Percentiles rank a stretch among this genome's conserved stretches.
These are phyloP conservation scores for Rhinolophus sinicus DNA, from an alignment of 2,113 vertebrate species.

Conservation along the genomic window DNA sequence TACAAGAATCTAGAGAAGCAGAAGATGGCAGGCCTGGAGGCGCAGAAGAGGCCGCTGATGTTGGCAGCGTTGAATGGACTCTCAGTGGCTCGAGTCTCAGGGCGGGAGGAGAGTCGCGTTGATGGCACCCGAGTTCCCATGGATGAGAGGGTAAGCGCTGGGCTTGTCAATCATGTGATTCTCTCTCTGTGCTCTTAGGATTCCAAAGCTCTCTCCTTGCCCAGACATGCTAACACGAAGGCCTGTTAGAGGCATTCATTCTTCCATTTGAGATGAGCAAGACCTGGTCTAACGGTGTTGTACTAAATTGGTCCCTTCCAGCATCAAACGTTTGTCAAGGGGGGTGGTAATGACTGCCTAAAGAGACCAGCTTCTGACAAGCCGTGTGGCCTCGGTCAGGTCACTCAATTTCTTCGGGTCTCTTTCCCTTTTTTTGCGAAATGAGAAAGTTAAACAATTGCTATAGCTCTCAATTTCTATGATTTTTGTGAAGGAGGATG, in stretches of 20 bases:
- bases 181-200: not conserved
- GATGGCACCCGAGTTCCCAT: conserved; percentile 87
- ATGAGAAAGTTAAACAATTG: not conserved
- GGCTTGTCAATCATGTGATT: not conserved
- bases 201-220: not conserved
- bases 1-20: conserved; percentile 97
- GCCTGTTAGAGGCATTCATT: not conserved
- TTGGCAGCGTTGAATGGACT: conserved; percentile 96
- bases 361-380: not conserved
- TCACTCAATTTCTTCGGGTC: not conserved
- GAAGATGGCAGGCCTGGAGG: conserved; percentile 96
- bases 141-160: conserved; percentile 93
- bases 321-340: not conserved
- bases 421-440: not conserved
- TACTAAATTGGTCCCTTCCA: not conserved
- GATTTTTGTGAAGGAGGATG: not conserved
- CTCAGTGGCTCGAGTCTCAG: conserved; percentile 92
- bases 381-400: not conserved
- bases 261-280: not conserved
- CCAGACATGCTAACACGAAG: not conserved
- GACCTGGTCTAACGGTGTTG: not conserved
- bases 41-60: conserved; percentile 96
- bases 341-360: fast-evolving
- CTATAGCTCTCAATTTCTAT: not conserved
- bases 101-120: conserved; percentile 89